These are phyloP conservation scores for Naja naja DNA, from an alignment of 2,113 vertebrate species.

Conservation along the genomic window DNA sequence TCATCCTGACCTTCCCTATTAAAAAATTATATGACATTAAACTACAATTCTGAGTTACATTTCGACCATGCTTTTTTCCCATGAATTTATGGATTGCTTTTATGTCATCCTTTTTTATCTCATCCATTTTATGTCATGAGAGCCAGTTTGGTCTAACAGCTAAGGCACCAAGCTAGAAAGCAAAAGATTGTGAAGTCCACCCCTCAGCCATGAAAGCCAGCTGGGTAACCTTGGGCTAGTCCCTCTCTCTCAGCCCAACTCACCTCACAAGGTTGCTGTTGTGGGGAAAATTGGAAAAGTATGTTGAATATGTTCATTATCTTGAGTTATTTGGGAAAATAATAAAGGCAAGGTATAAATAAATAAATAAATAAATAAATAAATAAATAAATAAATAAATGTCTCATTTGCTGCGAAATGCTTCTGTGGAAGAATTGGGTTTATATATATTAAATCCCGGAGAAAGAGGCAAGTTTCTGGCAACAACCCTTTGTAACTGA, in stretches of 20 bases:
- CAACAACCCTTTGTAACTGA: not conserved
- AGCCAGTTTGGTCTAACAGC: not conserved
- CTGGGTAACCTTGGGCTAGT: not conserved
- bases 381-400: not conserved
- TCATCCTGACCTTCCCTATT: not conserved
- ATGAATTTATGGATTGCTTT: not conserved
- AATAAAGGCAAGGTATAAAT: not conserved
- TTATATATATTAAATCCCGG: not conserved
- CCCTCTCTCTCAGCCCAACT: not conserved
- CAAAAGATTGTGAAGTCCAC: not conserved
- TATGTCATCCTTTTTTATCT: not conserved
- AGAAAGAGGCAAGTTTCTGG: not conserved
- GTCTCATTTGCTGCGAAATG: not conserved
- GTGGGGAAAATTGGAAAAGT: not conserved
- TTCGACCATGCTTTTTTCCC: not conserved
- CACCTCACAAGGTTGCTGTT: not conserved
- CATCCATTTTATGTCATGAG: not conserved
- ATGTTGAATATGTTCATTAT: not conserved
- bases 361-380: not conserved
- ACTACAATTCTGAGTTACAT: not conserved
- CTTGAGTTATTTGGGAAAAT: not conserved
- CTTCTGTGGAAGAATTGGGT: not conserved
- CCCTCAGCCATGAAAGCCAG: not conserved
- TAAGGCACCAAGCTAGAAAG: not conserved
- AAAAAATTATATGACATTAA: not conserved